Evolutionary conservation across 2,797 vertebrate genomes (phyloP).

Genomic region (Sebastes melanostomus): DNA sequence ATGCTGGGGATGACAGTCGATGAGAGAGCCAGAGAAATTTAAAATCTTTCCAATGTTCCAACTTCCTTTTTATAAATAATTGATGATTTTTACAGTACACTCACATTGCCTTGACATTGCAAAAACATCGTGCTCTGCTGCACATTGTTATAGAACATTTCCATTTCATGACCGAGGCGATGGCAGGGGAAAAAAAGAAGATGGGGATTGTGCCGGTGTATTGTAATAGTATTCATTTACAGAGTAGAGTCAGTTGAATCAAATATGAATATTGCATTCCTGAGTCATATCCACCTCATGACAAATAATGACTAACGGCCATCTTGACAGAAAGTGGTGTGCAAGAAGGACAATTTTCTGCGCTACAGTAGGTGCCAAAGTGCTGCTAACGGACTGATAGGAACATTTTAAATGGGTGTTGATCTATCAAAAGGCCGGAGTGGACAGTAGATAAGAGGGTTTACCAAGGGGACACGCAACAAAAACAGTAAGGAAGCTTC

Average conservation of each 20-base stretch:
- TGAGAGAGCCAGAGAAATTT: slow-evolving; percentile 64
- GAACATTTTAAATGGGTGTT: slow-evolving; percentile 27
- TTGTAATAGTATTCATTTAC: slow-evolving; percentile 10
- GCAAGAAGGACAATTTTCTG: neutral
- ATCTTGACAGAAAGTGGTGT: slow-evolving; percentile 8
- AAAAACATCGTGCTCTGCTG: slow-evolving; percentile 62
- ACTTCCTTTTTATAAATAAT: slow-evolving; percentile 74
- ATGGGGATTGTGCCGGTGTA: slow-evolving; percentile 1
- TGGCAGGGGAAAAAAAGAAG: neutral
- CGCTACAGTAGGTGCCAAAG: slow-evolving; percentile 1
- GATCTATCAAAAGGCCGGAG: slow-evolving; percentile 29
- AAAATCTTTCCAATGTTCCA: slow-evolving; percentile 81
- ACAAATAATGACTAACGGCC: slow-evolving; percentile 24
- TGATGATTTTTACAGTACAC: slow-evolving; percentile 68
- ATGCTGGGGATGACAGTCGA: slow-evolving; percentile 39
- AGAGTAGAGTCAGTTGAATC: neutral
- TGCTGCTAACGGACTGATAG: slow-evolving; percentile 4
- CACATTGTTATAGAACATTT: slow-evolving; percentile 62
- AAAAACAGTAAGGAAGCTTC: slow-evolving; percentile 1
- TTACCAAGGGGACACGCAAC: neutral
- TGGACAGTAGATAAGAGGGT: slow-evolving; percentile 24
- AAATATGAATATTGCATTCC: slow-evolving; percentile 1
- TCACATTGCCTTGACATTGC: slow-evolving; percentile 72
- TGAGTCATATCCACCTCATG: slow-evolving; percentile 24
- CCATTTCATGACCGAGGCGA: slow-evolving; percentile 40